These are phyloP conservation scores for Acipenser ruthenus DNA, from an alignment of 2,797 vertebrate species.

Conservation along the genomic window DNA sequence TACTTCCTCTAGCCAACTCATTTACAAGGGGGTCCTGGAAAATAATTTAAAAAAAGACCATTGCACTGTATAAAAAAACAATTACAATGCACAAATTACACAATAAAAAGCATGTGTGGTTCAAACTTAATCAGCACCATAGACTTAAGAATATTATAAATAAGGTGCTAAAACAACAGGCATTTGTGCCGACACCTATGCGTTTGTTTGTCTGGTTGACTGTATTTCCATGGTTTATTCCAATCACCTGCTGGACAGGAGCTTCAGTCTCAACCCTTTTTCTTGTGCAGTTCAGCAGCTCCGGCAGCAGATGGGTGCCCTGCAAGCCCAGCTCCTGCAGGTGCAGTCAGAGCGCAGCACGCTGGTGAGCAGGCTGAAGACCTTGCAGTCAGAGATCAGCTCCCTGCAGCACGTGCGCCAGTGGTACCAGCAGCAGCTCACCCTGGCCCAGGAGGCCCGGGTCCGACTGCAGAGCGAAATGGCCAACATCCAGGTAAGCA, in stretches of 20 bases:
- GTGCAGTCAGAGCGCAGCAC: slow-evolving; percentile 81
- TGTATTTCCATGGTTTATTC: background rate
- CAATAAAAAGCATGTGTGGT: too few species aligned
- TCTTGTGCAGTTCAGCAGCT: slow-evolving; percentile 73
- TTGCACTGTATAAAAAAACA: too few species aligned
- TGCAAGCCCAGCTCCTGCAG: slow-evolving; percentile 86
- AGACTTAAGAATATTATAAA: too few species aligned
- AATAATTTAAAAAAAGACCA: too few species aligned
- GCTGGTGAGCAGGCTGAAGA: slow-evolving; percentile 80
- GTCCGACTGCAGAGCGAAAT: slow-evolving; percentile 89
- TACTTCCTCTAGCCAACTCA: too few species aligned
- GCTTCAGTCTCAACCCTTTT: background rate
- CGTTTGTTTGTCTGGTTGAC: background rate
- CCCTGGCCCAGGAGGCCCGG: slow-evolving; percentile 85
- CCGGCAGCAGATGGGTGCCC: slow-evolving; percentile 73
- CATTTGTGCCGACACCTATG: background rate
- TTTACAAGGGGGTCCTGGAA: too few species aligned
- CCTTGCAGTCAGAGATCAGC: slow-evolving; percentile 84
- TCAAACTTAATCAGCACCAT: too few species aligned
- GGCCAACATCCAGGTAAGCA: slow-evolving; percentile 87
- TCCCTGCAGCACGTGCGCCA: slow-evolving; percentile 83
- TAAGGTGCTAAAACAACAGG: too few species aligned
- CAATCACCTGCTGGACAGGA: background rate
- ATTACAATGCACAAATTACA: too few species aligned
- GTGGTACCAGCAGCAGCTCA: slow-evolving; percentile 95